Percentiles rank a stretch among this genome's conserved stretches.
Conservation (phyloP, 1,140 invertebrate species). For the Melipona quadrifasciata region DNA sequence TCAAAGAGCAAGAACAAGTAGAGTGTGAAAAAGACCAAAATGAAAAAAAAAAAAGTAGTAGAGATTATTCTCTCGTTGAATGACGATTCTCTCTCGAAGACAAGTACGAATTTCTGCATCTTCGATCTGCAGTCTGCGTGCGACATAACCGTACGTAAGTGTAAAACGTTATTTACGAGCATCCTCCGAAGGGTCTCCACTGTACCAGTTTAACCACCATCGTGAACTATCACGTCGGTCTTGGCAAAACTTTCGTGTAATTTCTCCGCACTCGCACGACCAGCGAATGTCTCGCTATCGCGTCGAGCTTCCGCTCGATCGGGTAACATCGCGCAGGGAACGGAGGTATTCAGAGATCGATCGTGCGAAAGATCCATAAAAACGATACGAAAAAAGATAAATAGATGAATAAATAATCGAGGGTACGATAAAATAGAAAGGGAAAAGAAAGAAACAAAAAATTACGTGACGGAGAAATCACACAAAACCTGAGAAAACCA, state of each 20-base stretch:
- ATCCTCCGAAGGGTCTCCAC: slow-evolving; percentile 79
- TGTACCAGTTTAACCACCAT: slow-evolving; percentile 65
- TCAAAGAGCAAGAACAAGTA: neutral
- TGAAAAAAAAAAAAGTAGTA: neutral
- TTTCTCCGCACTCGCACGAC: slow-evolving; percentile 47
- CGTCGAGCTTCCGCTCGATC: neutral
- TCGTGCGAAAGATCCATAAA: neutral
- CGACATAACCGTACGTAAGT: slow-evolving; percentile 14
- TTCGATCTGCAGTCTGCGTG: slow-evolving; percentile 27
- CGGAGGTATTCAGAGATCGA: neutral
- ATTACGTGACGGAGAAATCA: slow-evolving; percentile 38
- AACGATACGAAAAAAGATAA: neutral
- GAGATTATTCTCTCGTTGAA: slow-evolving; percentile 10
- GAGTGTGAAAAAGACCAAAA: neutral
- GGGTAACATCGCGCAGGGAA: neutral
- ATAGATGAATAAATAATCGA: neutral
- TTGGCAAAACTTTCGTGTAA: slow-evolving; percentile 55
- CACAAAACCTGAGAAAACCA: slow-evolving; percentile 37
- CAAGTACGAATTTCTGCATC: slow-evolving; percentile 9
- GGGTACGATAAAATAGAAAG: neutral
- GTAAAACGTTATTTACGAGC: slow-evolving; percentile 60
- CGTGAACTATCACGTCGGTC: slow-evolving; percentile 55
- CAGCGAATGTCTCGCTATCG: neutral
- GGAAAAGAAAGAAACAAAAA: no score
- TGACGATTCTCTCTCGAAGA: no score